Base-by-base conservation (phyloP, 2,113 vertebrate genomes). In the Sphaerodactylus townsendi region DNA sequence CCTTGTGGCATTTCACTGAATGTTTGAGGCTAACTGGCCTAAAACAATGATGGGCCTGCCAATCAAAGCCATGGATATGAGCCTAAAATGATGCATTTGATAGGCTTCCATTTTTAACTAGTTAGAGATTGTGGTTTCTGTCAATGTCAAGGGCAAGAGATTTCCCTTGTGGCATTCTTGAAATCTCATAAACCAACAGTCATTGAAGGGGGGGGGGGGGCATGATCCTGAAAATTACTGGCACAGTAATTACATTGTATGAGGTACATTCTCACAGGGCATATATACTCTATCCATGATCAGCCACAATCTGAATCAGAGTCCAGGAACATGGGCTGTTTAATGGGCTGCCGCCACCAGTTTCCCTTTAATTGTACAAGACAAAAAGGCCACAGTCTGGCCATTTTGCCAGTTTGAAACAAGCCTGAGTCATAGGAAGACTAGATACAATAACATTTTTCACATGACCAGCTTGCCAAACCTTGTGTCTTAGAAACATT, bases 1-100 rank as follows among this genome's bases (percentile, higher is more conserved):
- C 80, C 17, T 13, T 5, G 13, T 82, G 86, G 41, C 19, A 4
- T 0, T 0, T 25, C 4, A 39, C 17, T 77, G 82, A 66, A 37
- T 33, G 83, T 66, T 85, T 56, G 1, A 82, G 73, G 72, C 87
- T 82, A 86, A 50, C n/a, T 87, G 88, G 53, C 33, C 82, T 28
- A 4, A 10, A 72, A 50, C 33, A 85, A 37, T n/a, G 5, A 19
- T 1, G 1, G 30, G 10, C 25, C 73, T 76, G 84, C 62, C 62
- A 87, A 5, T 56, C 74, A 81, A 48, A 28, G 5, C 66, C 59
- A 17, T 33, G 71, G 56, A n/a, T 11, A 4, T 2, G 2, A 77
- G 30, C 44, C 23, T 33, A 82, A 79, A 7, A 13, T 1, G 3
- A 77, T 2, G 3, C 39, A 84, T 87, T 90, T n/a, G 15, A 62